Evolutionary conservation across 2,797 vertebrate species (phyloP), one percentile per base, ranked within the genome.

Genomic region (Syncerus caffer): DNA sequence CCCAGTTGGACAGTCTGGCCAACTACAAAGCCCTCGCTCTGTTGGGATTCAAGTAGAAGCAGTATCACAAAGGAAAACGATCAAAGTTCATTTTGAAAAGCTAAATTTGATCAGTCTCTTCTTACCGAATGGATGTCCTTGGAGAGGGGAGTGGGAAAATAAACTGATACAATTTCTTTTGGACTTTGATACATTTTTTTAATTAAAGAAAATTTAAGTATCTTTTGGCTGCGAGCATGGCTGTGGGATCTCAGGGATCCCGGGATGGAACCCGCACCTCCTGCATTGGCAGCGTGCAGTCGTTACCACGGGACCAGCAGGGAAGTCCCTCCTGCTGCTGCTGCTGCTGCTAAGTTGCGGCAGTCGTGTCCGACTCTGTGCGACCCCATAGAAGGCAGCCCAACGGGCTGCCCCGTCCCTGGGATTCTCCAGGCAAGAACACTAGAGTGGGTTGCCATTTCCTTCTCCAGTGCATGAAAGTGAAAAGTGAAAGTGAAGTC

Each of bases 11-110:
- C 34, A 27, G n/a, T 78, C 11, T 80, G 19, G 50, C 25, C 57
- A 74, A 11, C 34, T 47, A 57, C 12, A 82, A 47, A 95, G 45
- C 42, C 42, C 62, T 58, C 53, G 79, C 29, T 71, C 57, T 82
- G 45, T 78, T 38, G 50, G 67, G 16, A 21, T 19, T 53, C 23
- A 47, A 6, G 38, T 34, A 34, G 34, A 89, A 79, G 50, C 57
- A 34, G 4, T 19, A 29, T 47, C 38, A 55, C 76, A 62, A 45
- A 47, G 92, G 78, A 60, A 82, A 91, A 55, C 55, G n/a, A 64
- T 29, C n/a, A 29, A n/a, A 57, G 25, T 92, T 89, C 10, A 27
- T 86, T 85, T 93, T 93, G 83, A 42, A 96, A 96, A 95, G 16
- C 27, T 17, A 31, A 15, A 23, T 96, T 60, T 92, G 88, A 74